Conservation (phyloP, 2,113 vertebrate genomes). For the Henicopernis longicauda region DNA sequence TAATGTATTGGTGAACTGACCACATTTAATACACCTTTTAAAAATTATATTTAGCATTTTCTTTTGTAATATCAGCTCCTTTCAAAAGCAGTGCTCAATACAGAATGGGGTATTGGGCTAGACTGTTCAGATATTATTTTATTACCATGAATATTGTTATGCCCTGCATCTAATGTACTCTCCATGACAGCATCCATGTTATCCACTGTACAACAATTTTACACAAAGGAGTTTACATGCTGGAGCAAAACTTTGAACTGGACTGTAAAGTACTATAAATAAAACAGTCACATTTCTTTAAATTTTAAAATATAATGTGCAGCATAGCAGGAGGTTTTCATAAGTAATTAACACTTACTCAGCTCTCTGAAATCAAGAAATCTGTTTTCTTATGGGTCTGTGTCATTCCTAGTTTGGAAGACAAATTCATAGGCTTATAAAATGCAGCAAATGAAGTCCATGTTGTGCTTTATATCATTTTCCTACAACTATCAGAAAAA, state of each 20-base stretch:
- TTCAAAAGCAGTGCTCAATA: not conserved
- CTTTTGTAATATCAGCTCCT: not conserved
- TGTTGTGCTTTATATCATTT: not conserved
- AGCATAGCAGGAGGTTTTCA: not conserved
- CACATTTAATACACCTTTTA: not conserved
- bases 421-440: not conserved
- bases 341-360: not conserved
- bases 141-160: not conserved
- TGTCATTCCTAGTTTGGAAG: not conserved
- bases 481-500: not conserved
- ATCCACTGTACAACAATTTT: not conserved
- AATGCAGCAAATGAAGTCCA: not conserved
- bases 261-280: not conserved
- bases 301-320: not conserved
- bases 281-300: not conserved
- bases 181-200: not conserved
- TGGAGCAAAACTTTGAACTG: not conserved
- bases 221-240: not conserved
- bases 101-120: not conserved
- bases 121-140: not conserved
- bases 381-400: not conserved
- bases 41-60: not conserved
- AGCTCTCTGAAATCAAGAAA: not conserved
- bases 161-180: not conserved
- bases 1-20: not conserved